These are phyloP conservation scores for Tortrix viridana DNA, from an alignment of 2,888 invertebrate species.

Conservation along the genomic window DNA sequence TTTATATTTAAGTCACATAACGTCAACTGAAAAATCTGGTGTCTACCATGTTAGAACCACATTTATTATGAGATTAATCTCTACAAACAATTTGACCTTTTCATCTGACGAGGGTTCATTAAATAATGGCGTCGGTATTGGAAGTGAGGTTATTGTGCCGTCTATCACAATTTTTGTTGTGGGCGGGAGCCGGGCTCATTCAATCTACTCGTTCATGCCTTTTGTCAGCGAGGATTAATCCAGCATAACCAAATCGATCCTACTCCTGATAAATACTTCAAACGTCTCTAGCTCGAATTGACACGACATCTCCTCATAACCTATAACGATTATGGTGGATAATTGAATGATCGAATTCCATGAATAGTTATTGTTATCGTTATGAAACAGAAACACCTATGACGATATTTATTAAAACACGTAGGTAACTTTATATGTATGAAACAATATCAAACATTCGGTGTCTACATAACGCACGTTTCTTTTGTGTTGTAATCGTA, in stretches of 20 bases:
- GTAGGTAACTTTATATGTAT: constrained; percentile 27
- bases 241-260: constrained; percentile 41
- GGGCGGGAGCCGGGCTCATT: constrained; percentile 61
- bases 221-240: constrained; percentile 38
- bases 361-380: constrained; percentile 43
- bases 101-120: constrained; percentile 83
- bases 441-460: constrained; percentile 32
- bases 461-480: constrained; percentile 12
- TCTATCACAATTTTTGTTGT: constrained; percentile 78
- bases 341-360: constrained; percentile 44
- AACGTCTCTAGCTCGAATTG: constrained; percentile 19
- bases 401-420: constrained; percentile 39
- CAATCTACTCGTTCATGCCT: constrained; percentile 45
- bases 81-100: constrained; percentile 84
- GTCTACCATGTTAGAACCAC: constrained; percentile 71
- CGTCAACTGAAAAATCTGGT: constrained; percentile 73
- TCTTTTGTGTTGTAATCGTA: constrained; percentile 29
- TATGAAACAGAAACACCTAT: constrained; percentile 40
- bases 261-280: constrained; percentile 42
- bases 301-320: constrained; percentile 15
- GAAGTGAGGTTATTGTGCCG: constrained; percentile 80
- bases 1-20: constrained; percentile 68
- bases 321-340: constrained; percentile 27
- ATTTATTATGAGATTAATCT: constrained; percentile 83
- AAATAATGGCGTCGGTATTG: constrained; percentile 81